phyloP scores from a whole-genome alignment of 2,113 vertebrate species.

The Phaethon lepturus region DNA sequence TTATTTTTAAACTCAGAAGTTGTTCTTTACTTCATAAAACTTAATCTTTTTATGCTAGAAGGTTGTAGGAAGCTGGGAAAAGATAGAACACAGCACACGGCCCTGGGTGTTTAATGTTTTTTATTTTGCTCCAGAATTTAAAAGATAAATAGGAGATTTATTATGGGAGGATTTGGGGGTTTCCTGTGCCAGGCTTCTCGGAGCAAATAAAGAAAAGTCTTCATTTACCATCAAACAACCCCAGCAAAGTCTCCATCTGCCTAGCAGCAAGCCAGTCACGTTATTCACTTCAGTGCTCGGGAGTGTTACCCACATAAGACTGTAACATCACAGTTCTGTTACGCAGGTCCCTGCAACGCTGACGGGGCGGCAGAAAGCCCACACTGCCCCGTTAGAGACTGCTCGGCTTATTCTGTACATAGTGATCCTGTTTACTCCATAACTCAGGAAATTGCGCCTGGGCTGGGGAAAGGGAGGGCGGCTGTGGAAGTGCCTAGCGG shows the following conservation, averaged over 20 bases:
- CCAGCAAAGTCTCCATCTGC: not conserved
- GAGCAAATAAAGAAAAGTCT: slow-evolving; percentile 1
- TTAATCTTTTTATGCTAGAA: not conserved
- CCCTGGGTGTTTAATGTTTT: not conserved
- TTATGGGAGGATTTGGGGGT: slow-evolving; percentile 25
- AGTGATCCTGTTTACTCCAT: not conserved
- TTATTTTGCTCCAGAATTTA: slow-evolving; percentile 35
- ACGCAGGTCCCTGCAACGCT: not conserved
- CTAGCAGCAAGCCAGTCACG: not conserved
- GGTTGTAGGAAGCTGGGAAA: not conserved
- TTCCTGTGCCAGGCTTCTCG: slow-evolving; percentile 38
- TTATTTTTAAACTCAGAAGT: not conserved
- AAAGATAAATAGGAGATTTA: slow-evolving; percentile 52
- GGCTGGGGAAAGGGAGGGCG: not conserved
- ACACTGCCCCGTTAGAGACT: not conserved
- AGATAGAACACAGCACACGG: not conserved
- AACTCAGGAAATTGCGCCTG: slow-evolving; percentile 37
- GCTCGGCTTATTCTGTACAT: not conserved
- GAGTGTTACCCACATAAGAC: slow-evolving; percentile 22
- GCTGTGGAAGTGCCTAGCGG: not conserved
- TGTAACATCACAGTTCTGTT: slow-evolving; percentile 34
- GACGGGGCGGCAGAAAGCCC: not conserved
- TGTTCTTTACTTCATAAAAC: not conserved
- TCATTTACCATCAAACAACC: slow-evolving; percentile 14
- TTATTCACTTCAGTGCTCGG: not conserved